Percentiles rank a stretch among this genome's conserved stretches.
Evolutionary conservation across 2,113 vertebrate species (phyloP).

Genomic region (Symphodus melops): DNA sequence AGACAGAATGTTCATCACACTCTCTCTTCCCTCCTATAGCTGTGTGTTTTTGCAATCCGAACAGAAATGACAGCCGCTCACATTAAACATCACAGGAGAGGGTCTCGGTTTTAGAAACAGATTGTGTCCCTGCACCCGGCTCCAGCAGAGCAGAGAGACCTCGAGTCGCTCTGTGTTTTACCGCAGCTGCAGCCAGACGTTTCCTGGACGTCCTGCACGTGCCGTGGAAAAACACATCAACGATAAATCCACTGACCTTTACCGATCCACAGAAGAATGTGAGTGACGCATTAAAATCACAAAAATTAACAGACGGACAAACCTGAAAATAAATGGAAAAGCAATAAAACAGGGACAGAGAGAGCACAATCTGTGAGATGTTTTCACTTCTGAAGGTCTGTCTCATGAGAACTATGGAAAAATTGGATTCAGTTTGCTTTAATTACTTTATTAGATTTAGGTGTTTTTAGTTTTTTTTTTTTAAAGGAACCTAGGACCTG

Average conservation of each 20-base stretch:
- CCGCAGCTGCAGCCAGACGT: constrained; percentile 61
- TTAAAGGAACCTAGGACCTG: constrained; percentile 24
- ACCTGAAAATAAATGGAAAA: constrained; percentile 67
- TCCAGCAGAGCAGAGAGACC: constrained; percentile 42
- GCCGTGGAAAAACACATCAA: constrained; percentile 64
- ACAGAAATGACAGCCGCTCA: constrained; percentile 3
- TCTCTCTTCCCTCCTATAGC: constrained; percentile 4
- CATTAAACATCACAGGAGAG: constrained; percentile 7
- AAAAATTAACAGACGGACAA: constrained; percentile 51
- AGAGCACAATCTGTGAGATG: constrained; percentile 30
- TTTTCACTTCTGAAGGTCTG: constrained; percentile 43
- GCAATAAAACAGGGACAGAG: constrained; percentile 42
- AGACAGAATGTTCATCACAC: neutral
- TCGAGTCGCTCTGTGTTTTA: constrained; percentile 30
- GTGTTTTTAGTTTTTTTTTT: too few relatives aligned
- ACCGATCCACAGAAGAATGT: constrained; percentile 62
- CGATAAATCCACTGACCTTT: constrained; percentile 56
- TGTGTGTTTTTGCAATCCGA: constrained; percentile 39
- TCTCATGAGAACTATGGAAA: constrained; percentile 40
- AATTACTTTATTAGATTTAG: constrained; percentile 24
- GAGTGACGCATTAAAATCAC: constrained; percentile 59
- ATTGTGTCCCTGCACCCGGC: constrained; percentile 1
- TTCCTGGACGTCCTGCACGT: constrained; percentile 69
- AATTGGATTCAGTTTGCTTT: neutral
- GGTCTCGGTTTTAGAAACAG: constrained; percentile 38